Base-by-base conservation (phyloP, 2,888 invertebrate genomes). In the Noctua pronuba region DNA sequence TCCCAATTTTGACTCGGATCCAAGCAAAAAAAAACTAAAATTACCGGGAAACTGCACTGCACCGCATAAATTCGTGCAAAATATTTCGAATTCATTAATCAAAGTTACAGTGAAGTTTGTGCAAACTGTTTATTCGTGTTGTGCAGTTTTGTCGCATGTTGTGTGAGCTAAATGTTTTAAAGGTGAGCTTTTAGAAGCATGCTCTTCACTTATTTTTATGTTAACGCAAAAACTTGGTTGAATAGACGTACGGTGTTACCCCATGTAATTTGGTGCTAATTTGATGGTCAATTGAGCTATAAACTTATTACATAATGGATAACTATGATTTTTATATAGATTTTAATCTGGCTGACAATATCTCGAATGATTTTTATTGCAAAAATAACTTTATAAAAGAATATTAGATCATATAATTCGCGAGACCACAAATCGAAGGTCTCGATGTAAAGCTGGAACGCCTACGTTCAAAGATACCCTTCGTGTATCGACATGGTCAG, bases 21-120 rank as follows among this genome's bases (percentile, higher is more conserved):
- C 74, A 75, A 85, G 31, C 66, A 38, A 79, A 83, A 71, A 73
- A 71, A 65, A 72, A 73, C 4, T 13, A 64, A 78, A 83, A 60
- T 62, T 71, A 55, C 52, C 35, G 16, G 86, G 35, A 72, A 83
- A 83, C 73, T 65, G 77, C 41, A 76, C 55, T 44, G 62, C 68
- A 69, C 62, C 55, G 66, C 80, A 75, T 75, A 79, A 73, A 86
- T 73, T 49, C 38, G 69, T 67, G 83, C 62, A 66, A 84, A 86
- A 75, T 84, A 79, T 74, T 84, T 86, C 69, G 72, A 75, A 83
- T 75, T 72, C 86, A 84, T 83, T 83, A 77, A 83, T 84, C 74
- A 86, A 72, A 86, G 69, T 75, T 73, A 31, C 52, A 58, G 79
- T 31, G 44, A 62, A 83, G 72, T 84, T 84, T 83, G 68, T 78